Percentiles rank a stretch among this genome's conserved stretches.
These are phyloP conservation scores for Rhinogobius similis DNA, from an alignment of 2,113 vertebrate species.

Conservation along the genomic window DNA sequence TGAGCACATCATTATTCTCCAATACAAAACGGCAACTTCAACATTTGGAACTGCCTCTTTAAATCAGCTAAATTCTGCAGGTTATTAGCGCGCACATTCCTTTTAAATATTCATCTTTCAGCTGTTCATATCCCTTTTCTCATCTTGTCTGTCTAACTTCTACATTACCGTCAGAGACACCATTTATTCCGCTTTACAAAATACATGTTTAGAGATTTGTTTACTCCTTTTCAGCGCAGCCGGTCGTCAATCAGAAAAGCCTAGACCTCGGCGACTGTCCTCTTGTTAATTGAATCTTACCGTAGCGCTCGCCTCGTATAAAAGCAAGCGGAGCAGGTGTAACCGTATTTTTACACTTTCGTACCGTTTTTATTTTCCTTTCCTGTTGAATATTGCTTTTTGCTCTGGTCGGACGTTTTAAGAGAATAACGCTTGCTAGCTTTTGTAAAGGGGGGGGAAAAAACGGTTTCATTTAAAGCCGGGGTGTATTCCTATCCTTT, in stretches of 20 bases:
- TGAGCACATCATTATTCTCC: too few relatives aligned
- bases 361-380: background rate
- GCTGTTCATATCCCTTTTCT: background rate
- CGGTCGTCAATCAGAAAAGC: background rate
- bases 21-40: too few relatives aligned
- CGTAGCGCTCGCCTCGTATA: background rate
- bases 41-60: too few relatives aligned
- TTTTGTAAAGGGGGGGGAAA: background rate
- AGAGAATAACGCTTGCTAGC: background rate
- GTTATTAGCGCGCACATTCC: too few relatives aligned
- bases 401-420: background rate
- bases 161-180: background rate
- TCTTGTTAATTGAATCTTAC: background rate
- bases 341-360: background rate
- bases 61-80: too few relatives aligned
- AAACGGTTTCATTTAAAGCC: background rate
- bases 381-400: background rate
- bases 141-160: background rate
- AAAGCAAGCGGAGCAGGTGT: constrained; percentile 1
- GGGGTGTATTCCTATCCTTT: constrained; percentile 1
- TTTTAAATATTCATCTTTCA: background rate
- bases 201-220: constrained; percentile 1
- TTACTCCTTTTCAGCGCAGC: background rate
- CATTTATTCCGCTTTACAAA: background rate
- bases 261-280: background rate